Evolutionary conservation across 2,888 invertebrate genomes (phyloP), one percentile per base, ranked within the genome.

Genomic region (Leucoma salicis): DNA sequence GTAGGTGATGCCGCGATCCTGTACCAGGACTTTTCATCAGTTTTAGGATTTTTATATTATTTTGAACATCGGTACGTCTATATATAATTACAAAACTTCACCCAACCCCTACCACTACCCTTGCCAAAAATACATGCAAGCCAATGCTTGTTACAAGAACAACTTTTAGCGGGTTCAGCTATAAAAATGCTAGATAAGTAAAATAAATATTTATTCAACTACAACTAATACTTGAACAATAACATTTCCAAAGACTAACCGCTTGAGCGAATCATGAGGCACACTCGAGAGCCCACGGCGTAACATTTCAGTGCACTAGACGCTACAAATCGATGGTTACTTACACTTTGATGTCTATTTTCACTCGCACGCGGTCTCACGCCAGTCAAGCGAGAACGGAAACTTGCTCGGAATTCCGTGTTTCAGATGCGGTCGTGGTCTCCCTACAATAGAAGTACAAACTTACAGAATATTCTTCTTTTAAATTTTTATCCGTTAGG

Each of bases 301-400:
- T 21, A 31, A 42, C 27, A 45, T 42, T 39, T 48, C 50, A 46
- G 33, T 53, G 46, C 52, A 52, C 39, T 52, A 49, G 39, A 49
- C 40, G 46, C 43, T 49, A 34, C 52, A 49, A 48, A 54, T 46
- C 52, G 46, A 54, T 52, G 44, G 37, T 46, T 46, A 35, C 35
- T 37, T 42, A 38, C 21, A 47, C 50, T 58, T 58, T 58, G 59
- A 57, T 57, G 46, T 58, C 41, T 57, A 45, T 47, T 54, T 42
- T 46, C 33, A 4, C 31, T 25, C 27, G 25, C 31, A 32, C 16
- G 16, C 32, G 29, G 42, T 36, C 35, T 46, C 16, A 8, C 8
- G 21, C 42, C 35, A 50, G 34, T 58, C 51, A 45, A 47, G 18
- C 14, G 29, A 35, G 16, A 41, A 35, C 3, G 16, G 13, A 32